Conservation (phyloP, 2,888 invertebrate genomes). For the Tipula vernalis region DNA sequence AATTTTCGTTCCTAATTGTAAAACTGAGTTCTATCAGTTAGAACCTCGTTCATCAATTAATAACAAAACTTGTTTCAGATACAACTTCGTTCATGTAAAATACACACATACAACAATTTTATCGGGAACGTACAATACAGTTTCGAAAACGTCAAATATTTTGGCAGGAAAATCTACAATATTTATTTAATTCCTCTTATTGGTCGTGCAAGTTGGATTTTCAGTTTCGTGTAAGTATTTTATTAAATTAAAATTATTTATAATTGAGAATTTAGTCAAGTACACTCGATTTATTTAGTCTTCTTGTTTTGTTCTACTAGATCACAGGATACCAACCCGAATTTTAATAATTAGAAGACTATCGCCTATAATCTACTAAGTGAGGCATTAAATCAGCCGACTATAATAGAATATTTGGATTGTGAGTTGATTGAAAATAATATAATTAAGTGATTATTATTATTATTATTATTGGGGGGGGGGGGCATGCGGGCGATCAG, state of each 20-base stretch:
- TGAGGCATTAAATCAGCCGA: background rate
- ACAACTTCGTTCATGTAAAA: too few species aligned
- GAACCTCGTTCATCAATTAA: too few species aligned
- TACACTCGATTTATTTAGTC: background rate
- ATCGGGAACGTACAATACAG: too few species aligned
- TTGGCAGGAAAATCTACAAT: too few species aligned
- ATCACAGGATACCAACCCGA: background rate
- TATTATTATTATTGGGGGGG: too few species aligned
- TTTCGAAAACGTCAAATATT: too few species aligned
- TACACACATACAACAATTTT: too few species aligned
- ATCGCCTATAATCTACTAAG: background rate
- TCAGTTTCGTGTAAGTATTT: background rate
- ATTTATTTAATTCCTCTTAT: background rate
- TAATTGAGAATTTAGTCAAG: background rate
- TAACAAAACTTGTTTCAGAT: too few species aligned
- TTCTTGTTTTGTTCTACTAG: background rate
- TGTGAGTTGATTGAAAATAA: background rate
- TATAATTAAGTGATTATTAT: background rate
- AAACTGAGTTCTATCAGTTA: too few species aligned
- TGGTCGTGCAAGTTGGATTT: background rate
- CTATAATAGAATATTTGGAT: background rate
- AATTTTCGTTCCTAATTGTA: too few species aligned
- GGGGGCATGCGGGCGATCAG: too few species aligned
- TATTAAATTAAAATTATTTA: background rate
- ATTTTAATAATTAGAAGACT: too few species aligned